Percentiles rank a stretch among this genome's conserved stretches.
These are phyloP conservation scores for Pelochelys cantorii DNA, from an alignment of 2,797 vertebrate species.

Conservation along the genomic window DNA sequence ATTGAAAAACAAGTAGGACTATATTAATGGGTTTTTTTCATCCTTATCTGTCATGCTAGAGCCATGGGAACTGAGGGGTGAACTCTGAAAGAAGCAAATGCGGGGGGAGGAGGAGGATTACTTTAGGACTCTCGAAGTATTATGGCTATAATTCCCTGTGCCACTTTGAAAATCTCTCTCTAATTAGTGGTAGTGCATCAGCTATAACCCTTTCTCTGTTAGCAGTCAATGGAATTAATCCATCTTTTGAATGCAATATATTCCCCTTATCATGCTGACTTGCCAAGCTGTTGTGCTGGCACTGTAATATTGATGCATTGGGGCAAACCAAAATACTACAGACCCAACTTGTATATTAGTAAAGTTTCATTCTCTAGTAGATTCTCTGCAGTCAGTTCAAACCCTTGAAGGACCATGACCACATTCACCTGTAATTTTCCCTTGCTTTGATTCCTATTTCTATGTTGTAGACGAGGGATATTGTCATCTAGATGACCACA, in stretches of 20 bases:
- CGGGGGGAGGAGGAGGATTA: background rate
- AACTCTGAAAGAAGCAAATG: background rate
- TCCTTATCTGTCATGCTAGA: background rate
- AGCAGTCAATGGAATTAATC: slow-evolving; percentile 43
- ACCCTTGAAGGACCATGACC: background rate
- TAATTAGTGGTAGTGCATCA: slow-evolving; percentile 51
- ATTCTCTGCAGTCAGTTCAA: rapidly evolving
- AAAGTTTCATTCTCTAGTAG: background rate
- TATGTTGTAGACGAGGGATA: background rate
- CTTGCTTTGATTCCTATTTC: background rate
- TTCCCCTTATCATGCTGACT: slow-evolving; percentile 54
- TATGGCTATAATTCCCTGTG: slow-evolving; percentile 38
- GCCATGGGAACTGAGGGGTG: rapidly evolving
- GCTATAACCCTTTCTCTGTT: slow-evolving; percentile 16
- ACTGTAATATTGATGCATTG: background rate
- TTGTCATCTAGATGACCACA: too few species aligned
- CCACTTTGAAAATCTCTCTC: slow-evolving; percentile 42
- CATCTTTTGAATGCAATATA: slow-evolving; percentile 38
- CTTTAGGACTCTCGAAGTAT: background rate
- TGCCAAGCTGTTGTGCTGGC: slow-evolving; percentile 42
- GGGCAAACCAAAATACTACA: slow-evolving; percentile 1
- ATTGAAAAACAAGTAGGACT: background rate
- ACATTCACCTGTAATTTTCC: background rate
- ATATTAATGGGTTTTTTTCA: background rate
- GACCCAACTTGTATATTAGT: background rate